Evolutionary conservation across 2,888 invertebrate species (phyloP), one percentile per base, ranked within the genome.

Genomic region (Panzeria rudis): DNA sequence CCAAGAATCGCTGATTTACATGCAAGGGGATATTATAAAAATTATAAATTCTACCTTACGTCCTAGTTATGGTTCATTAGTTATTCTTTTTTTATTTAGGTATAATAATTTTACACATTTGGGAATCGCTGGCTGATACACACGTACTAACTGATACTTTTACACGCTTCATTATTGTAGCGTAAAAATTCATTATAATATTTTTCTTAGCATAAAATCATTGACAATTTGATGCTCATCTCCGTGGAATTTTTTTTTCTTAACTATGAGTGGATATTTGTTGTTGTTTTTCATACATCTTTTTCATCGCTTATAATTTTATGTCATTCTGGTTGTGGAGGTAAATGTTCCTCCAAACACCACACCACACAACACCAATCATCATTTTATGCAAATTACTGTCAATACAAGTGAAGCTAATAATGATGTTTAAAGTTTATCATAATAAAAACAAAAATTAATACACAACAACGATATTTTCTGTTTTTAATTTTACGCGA

Each of bases 221-320:
- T 84, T 84, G 83, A 84, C 84, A 81, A 83, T 84, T 83, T 84
- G 47, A 73, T 78, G 84, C 82, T 80, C 62, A 72, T 79, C 69
- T 44, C 7, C 13, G 17, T 59, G 54, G 61, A 8, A 25, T 41
- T 62, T 47, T 52, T 38, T 20, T 62, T 47, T 69, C n/a, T 20
- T 11, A 25, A 41, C 44, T 29, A 56, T 11, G 8, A 56, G 69
- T 59, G 61, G 13, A 13, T 61, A 25, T 47, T 54, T 62, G 66
- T 73, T 29, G 25, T 54, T 25, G 25, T 44, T 20, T 20, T 66
- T 56, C 41, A 5, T 20, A 32, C 29, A 20, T 59, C 25, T 54
- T 61, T 52, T 72, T 47, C 15, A 15, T 41, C 13, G 32, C 44
- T 56, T 47, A 64, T 68, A 66, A 61, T 80, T 80, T 80, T 59